These are phyloP conservation scores for Nemurella pictetii DNA, from an alignment of 2,888 invertebrate species.

Conservation along the genomic window DNA sequence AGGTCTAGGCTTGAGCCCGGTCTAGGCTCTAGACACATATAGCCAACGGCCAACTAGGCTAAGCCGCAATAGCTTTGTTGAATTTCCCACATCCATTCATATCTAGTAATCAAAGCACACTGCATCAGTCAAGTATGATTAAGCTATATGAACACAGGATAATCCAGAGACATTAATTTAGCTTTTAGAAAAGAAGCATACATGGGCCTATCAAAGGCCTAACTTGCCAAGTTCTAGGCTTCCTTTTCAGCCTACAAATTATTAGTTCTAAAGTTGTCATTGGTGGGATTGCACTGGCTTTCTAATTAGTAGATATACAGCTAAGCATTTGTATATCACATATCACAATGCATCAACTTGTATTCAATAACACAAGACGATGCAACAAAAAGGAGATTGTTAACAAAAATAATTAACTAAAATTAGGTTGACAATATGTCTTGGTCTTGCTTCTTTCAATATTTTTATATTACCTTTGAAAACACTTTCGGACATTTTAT, in stretches of 20 bases:
- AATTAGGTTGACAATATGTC: neutral
- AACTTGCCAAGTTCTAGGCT: neutral
- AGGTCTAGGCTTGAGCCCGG: no score
- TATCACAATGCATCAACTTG: neutral
- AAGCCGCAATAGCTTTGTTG: no score
- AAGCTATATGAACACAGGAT: no score
- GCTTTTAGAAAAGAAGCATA: neutral
- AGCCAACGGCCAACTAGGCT: no score
- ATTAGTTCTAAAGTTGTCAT: neutral
- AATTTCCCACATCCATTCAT: no score
- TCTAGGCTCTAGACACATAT: no score
- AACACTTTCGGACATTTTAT: constrained; percentile 24
- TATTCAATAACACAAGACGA: neutral
- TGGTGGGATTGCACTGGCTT: no score
- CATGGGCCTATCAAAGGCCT: neutral
- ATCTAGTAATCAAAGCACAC: no score
- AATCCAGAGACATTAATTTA: no score
- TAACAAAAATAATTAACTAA: neutral
- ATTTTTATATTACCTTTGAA: constrained; percentile 27
- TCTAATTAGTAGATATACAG: neutral
- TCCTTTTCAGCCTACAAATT: neutral
- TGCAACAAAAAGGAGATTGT: neutral
- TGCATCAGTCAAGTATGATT: no score
- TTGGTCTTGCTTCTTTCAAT: neutral
- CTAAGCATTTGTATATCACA: neutral